phyloP scores from a whole-genome alignment of 1,140 invertebrate species.

The Tetramorium alpestre region DNA sequence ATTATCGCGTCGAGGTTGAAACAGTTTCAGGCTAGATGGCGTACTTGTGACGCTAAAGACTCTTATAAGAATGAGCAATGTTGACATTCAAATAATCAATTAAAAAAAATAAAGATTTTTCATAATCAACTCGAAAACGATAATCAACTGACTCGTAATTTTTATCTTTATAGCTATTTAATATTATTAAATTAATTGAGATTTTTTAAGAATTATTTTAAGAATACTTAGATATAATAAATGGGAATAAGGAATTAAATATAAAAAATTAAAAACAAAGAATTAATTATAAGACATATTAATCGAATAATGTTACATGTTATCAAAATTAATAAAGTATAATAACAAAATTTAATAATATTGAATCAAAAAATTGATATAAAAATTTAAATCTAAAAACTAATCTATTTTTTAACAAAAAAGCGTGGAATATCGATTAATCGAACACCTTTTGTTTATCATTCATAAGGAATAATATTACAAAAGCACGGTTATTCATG shows the following conservation, averaged over 20 bases:
- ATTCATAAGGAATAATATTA: background rate
- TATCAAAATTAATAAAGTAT: background rate
- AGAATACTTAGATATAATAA: background rate
- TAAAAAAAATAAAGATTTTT: background rate
- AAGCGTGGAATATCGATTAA: background rate
- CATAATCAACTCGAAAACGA: background rate
- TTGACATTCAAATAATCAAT: slow-evolving; percentile 2
- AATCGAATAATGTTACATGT: background rate
- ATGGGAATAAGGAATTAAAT: background rate
- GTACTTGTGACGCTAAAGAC: background rate
- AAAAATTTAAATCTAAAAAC: background rate
- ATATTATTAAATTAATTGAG: background rate
- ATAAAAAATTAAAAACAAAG: background rate
- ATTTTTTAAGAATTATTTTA: background rate
- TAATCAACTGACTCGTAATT: background rate
- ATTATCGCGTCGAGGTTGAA: slow-evolving; percentile 28
- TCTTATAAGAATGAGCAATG: background rate
- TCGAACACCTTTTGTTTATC: background rate
- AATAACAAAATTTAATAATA: background rate
- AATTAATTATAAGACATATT: background rate
- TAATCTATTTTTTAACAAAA: background rate
- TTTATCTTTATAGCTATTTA: background rate
- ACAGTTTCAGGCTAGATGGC: slow-evolving; percentile 27
- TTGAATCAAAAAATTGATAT: background rate
- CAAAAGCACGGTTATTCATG: slow-evolving; percentile 10